Evolutionary conservation across 2,888 invertebrate species (phyloP), one percentile per base, ranked within the genome.

Genomic region (Epicampocera succincta): DNA sequence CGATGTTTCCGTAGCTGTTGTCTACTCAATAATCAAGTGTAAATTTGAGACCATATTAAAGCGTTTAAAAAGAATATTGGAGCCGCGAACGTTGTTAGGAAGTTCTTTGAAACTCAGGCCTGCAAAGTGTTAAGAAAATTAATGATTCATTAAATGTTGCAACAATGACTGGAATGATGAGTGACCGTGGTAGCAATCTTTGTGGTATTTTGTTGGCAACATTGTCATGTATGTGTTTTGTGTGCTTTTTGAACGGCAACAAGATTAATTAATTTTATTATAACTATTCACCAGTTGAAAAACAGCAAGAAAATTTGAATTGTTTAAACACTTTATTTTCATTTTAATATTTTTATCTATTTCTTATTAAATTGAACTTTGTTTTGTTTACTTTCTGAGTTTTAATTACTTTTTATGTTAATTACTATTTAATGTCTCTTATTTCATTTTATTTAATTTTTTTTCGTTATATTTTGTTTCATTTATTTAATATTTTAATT

Each of bases 181-280:
- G 15, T 19, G 19, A 61, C 29, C 68, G 40, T 46, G 68, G 44
- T 38, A 69, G 52, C 50, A 50, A 60, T 54, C 46, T n/a, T 17
- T 56, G 25, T 63, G 38, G n/a, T 58, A 69, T 66, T 65, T 65
- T 74, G 58, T 58, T 66, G 58, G 19, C 9, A 48, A 50, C 38
- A 50, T 42, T 17, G 17, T 33, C 13, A 40, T 19, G 29, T 13
- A 17, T 8, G 9, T 8, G 9, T 33, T 38, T n/a, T 19, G 25
- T 17, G n/a, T 25, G 8, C 8, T 12, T 33, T 8, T 19, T 12
- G 48, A 4, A 58, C 17, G 13, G 21, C 38, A 9, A 46, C n/a
- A 56, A 38, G n/a, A 33, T 9, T 25, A 25, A 25, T 25, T 25
- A 25, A 25, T 25, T 25, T 25, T 2, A 25, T 25, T 42, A 0